Conservation (phyloP, 2,888 invertebrate species). For the Cheilosia urbana region DNA sequence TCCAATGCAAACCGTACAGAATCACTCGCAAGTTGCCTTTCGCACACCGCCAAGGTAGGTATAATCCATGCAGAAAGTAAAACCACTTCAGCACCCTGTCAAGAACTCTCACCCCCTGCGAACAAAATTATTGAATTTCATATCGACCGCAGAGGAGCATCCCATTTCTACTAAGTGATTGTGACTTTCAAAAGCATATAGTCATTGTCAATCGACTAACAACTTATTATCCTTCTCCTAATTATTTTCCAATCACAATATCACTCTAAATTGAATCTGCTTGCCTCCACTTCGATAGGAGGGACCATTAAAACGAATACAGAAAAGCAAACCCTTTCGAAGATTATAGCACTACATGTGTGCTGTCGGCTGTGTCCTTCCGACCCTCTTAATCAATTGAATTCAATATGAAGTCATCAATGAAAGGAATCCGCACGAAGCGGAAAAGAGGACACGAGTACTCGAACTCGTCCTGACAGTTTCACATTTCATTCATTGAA, state of each 20-base stretch:
- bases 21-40: neutral
- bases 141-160: constrained; percentile 13
- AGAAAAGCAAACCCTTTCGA: constrained; percentile 14
- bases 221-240: constrained; percentile 49
- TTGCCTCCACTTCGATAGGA: neutral
- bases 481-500: constrained; percentile 71
- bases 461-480: constrained; percentile 56
- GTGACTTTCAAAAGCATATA: constrained; percentile 41
- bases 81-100: constrained; percentile 18
- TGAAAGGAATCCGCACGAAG: constrained; percentile 48
- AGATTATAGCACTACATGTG: constrained; percentile 36
- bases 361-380: constrained; percentile 18
- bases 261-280: constrained; percentile 34
- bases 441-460: constrained; percentile 57
- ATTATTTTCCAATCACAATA: constrained; percentile 55
- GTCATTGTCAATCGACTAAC: constrained; percentile 4
- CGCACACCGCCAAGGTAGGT: constrained; percentile 8
- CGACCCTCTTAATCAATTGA: constrained; percentile 63
- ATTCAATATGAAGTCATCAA: constrained; percentile 70
- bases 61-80: constrained; percentile 49
- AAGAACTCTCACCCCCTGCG: constrained; percentile 15
- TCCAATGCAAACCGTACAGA: constrained; percentile 40
- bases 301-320: constrained; percentile 19
- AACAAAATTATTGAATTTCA: constrained; percentile 9
- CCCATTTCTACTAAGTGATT: neutral